A percentile compares a stretch with the other conserved stretches of the same genome.
Conservation (phyloP, 2,888 invertebrate genomes). For the Lasioglossum leucozonium region DNA sequence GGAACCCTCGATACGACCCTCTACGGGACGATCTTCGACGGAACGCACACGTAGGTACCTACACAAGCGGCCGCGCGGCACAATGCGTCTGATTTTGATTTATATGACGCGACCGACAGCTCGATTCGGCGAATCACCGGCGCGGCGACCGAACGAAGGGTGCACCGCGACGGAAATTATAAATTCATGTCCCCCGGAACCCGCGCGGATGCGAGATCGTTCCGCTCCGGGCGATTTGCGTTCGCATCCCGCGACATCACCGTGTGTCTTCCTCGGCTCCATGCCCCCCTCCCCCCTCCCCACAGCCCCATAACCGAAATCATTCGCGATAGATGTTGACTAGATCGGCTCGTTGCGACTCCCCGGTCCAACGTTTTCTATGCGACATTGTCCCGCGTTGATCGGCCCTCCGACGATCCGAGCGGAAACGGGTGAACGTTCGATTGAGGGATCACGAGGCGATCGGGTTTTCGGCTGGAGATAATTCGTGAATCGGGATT, state of each 20-base stretch:
- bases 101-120: slow-evolving; percentile 83
- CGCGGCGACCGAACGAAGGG: slow-evolving; percentile 53
- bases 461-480: background rate
- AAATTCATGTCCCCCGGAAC: slow-evolving; percentile 80
- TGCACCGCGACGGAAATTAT: slow-evolving; percentile 80
- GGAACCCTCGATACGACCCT: slow-evolving; percentile 32
- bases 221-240: slow-evolving; percentile 76
- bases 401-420: background rate
- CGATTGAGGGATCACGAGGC: slow-evolving; percentile 13
- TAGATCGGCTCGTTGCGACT: background rate
- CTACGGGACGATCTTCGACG: slow-evolving; percentile 40
- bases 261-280: slow-evolving; percentile 45
- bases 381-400: background rate
- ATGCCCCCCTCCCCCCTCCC: no score
- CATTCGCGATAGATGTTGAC: background rate
- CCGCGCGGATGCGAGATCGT: slow-evolving; percentile 44
- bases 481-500: background rate
- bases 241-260: slow-evolving; percentile 58
- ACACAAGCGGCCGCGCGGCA: slow-evolving; percentile 38
- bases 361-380: background rate
- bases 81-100: slow-evolving; percentile 84
- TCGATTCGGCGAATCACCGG: slow-evolving; percentile 67
- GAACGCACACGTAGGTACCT: slow-evolving; percentile 4
- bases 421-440: slow-evolving; percentile 15
- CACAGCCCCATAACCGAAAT: background rate